Evolutionary conservation across 2,113 vertebrate species (phyloP).

Genomic region (Craseonycteris thonglongyai): DNA sequence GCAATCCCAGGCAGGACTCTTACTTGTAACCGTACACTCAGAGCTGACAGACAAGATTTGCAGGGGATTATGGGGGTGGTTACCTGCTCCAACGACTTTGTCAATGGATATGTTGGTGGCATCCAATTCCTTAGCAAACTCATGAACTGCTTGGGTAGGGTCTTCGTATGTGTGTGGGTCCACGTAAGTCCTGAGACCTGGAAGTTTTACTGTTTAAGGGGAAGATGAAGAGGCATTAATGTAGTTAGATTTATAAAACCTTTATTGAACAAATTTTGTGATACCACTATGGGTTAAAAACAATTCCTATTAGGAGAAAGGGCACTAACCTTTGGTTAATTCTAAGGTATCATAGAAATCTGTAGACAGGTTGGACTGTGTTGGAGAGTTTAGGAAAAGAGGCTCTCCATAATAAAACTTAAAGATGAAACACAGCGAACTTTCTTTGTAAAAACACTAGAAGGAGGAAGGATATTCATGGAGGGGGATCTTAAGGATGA

Average conservation of each 20-base stretch:
- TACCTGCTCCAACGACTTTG: constrained; percentile 97
- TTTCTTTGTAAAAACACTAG: neutral
- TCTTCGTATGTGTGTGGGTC: constrained; percentile 98
- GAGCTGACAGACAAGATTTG: neutral
- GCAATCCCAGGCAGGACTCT: neutral
- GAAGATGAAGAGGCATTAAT: constrained; percentile 44
- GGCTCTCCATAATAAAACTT: neutral
- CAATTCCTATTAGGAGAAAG: neutral
- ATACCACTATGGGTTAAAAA: neutral
- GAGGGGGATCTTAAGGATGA: neutral
- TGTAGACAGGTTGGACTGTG: neutral
- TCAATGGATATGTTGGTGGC: constrained; percentile 95
- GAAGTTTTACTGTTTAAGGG: constrained; percentile 89
- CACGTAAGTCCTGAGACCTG: constrained; percentile 93
- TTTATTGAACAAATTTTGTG: neutral
- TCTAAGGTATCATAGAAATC: neutral
- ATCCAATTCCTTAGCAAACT: constrained; percentile 96
- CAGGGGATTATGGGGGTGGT: neutral
- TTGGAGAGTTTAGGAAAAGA: neutral
- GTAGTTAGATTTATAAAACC: neutral
- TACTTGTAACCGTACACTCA: neutral
- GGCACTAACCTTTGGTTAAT: neutral
- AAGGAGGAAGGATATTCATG: neutral
- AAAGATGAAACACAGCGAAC: neutral
- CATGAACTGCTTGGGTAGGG: constrained; percentile 95